Evolutionary conservation across 2,888 invertebrate genomes (phyloP).

Genomic region (Abscondita cerata): DNA sequence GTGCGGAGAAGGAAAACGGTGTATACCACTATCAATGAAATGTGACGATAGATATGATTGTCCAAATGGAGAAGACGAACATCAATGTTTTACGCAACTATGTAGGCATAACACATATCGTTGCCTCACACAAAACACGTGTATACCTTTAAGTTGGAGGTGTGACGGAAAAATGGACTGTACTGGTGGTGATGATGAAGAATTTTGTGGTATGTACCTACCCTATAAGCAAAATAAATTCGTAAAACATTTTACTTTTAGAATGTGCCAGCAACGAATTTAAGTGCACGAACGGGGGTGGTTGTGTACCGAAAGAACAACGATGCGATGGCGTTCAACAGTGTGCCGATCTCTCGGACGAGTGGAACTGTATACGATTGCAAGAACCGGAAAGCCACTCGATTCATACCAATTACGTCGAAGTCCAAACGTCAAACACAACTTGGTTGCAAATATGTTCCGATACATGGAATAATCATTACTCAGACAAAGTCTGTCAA

Average conservation of each 20-base stretch:
- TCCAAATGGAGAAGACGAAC: conserved; percentile 64
- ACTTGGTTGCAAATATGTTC: conserved; percentile 61
- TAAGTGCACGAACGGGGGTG: conserved; percentile 66
- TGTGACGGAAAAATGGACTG: conserved; percentile 68
- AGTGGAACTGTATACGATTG: conserved; percentile 63
- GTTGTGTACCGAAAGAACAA: conserved; percentile 62
- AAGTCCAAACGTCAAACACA: conserved; percentile 40
- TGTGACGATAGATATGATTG: conserved; percentile 68
- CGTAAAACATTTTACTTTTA: conserved; percentile 39
- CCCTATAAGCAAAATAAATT: conserved; percentile 4
- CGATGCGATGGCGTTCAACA: conserved; percentile 67
- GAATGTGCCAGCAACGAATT: conserved; percentile 65
- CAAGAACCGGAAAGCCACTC: conserved; percentile 24
- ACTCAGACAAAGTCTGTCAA: conserved; percentile 64
- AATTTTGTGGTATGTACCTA: conserved; percentile 61
- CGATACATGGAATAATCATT: conserved; percentile 62
- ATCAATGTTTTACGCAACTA: conserved; percentile 59
- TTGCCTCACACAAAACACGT: conserved; percentile 65
- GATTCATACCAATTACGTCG: conserved; percentile 14
- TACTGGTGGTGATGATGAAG: conserved; percentile 65
- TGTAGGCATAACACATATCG: conserved; percentile 64
- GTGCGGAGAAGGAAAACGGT: conserved; percentile 59
- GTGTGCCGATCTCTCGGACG: conserved; percentile 69
- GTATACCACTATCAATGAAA: conserved; percentile 65
- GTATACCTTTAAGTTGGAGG: conserved; percentile 65